Percentiles rank a stretch among this genome's conserved stretches.
These are phyloP conservation scores for Rhadinocentrus ornatus DNA, from an alignment of 2,797 vertebrate genomes.

Conservation along the genomic window DNA sequence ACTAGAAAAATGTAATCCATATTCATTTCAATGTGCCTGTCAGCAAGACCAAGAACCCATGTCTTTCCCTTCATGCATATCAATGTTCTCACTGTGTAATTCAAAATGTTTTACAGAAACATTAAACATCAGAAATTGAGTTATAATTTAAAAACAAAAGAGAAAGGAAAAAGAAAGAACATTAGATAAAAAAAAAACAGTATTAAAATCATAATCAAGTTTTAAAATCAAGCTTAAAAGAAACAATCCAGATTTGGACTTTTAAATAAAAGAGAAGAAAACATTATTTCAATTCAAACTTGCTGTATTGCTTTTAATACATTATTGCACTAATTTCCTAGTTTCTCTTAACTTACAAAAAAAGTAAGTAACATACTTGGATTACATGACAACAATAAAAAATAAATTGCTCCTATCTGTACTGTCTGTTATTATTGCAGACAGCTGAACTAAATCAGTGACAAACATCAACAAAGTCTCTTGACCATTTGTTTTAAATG, in stretches of 20 bases:
- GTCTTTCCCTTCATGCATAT: conserved; percentile 19
- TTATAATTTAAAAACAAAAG: too few species aligned
- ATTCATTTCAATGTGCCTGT: neutral
- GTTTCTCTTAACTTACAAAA: conserved; percentile 1
- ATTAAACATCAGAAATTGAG: too few species aligned
- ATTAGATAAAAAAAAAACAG: too few species aligned
- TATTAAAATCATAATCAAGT: too few species aligned
- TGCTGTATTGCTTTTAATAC: neutral
- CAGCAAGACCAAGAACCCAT: neutral
- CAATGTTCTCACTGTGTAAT: conserved; percentile 10
- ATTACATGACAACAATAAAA: conserved; percentile 6
- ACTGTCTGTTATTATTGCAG: neutral
- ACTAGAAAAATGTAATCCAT: neutral
- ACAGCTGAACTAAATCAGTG: conserved; percentile 5
- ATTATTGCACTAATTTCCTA: conserved; percentile 3
- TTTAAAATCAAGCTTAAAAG: too few species aligned
- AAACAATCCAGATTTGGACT: too few species aligned
- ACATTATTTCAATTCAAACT: neutral
- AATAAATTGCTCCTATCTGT: neutral
- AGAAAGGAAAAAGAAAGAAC: too few species aligned
- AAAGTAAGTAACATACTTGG: conserved; percentile 7
- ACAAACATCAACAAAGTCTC: conserved; percentile 15
- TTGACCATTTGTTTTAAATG: conserved; percentile 24
- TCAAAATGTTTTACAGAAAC: too few species aligned
- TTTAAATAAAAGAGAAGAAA: neutral